phyloP scores from a whole-genome alignment of 2,113 vertebrate species.

The Alosa alosa region DNA sequence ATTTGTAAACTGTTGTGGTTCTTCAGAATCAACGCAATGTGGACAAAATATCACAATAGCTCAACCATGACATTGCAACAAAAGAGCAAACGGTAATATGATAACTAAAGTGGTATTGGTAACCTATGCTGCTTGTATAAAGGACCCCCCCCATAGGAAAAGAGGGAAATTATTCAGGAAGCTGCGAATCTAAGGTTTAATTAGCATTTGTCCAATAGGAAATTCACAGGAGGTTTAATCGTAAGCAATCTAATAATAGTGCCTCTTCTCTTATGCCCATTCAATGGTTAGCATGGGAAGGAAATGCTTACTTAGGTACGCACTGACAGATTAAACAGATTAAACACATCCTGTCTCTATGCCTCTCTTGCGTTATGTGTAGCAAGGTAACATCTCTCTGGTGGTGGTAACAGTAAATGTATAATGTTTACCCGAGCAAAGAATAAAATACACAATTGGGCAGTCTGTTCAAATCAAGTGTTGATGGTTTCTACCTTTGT shows the following conservation, averaged over 20 bases:
- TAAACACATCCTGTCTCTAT: constrained; percentile 58
- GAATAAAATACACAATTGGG: background rate
- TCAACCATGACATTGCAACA: background rate
- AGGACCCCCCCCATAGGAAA: constrained; percentile 1
- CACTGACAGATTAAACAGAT: constrained; percentile 62
- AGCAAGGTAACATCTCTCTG: background rate
- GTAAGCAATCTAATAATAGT: constrained; percentile 29
- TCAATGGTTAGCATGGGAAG: constrained; percentile 50
- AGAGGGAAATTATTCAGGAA: constrained; percentile 25
- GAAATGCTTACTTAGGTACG: constrained; percentile 55
- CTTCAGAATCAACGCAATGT: background rate
- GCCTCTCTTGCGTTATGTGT: constrained; percentile 29
- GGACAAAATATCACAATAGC: background rate
- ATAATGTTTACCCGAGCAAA: background rate
- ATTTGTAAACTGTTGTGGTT: constrained; percentile 54
- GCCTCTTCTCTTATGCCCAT: constrained; percentile 39
- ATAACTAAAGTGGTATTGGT: background rate
- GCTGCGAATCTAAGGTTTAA: background rate
- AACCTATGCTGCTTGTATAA: background rate
- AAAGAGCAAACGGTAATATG: background rate
- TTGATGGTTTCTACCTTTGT: background rate
- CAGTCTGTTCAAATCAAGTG: background rate
- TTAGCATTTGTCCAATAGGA: constrained; percentile 14
- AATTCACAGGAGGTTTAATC: constrained; percentile 33
- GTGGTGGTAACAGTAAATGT: background rate